Percentiles rank a stretch among this genome's conserved stretches.
These are phyloP conservation scores for Dryococelus australis DNA, from an alignment of 2,888 invertebrate species.

Conservation along the genomic window DNA sequence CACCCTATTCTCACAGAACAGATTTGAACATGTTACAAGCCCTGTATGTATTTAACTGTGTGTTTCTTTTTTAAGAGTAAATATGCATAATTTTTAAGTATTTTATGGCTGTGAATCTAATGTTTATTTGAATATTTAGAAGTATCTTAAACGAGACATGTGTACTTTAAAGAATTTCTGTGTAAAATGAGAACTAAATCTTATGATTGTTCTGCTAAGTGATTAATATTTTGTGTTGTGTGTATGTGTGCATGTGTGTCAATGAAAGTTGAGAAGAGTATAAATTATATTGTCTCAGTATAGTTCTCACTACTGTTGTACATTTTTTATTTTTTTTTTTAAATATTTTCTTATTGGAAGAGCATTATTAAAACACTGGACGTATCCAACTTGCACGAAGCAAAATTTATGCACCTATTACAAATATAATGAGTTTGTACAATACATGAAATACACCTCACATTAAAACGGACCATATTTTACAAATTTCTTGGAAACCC, in stretches of 20 bases:
- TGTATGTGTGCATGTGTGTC: too few species aligned
- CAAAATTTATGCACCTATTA: too few species aligned
- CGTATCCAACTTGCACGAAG: neutral
- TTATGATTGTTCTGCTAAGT: neutral
- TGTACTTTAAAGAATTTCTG: conserved; percentile 6
- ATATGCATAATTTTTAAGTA: conserved; percentile 7
- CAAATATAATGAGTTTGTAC: too few species aligned
- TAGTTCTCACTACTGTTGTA: neutral
- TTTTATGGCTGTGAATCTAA: conserved; percentile 28
- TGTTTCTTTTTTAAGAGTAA: neutral
- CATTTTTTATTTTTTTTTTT: too few species aligned
- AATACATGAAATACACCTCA: too few species aligned
- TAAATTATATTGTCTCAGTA: neutral
- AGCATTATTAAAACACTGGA: neutral
- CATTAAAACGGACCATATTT: too few species aligned
- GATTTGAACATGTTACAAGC: neutral
- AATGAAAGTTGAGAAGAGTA: neutral
- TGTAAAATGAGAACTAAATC: neutral
- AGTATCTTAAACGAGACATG: neutral
- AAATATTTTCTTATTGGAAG: neutral
- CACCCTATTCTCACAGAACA: neutral
- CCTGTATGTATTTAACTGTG: conserved; percentile 1
- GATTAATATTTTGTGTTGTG: neutral
- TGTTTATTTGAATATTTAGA: neutral
- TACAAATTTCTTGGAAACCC: too few species aligned